Percentiles rank a stretch among this genome's conserved stretches.
phyloP scores from a whole-genome alignment of 2,888 invertebrate genomes.

The Notodonta ziczac region DNA sequence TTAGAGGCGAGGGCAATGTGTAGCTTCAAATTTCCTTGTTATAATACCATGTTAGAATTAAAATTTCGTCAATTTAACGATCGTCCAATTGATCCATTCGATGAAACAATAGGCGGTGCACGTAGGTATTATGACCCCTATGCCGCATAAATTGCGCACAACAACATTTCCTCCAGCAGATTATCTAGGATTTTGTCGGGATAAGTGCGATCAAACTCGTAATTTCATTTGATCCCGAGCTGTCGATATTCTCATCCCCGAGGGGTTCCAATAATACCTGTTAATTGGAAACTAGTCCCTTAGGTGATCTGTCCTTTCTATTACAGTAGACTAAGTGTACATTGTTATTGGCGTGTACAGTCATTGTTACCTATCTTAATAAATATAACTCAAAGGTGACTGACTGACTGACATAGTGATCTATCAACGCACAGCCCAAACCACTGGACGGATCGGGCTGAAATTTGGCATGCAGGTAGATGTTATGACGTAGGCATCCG shows the following conservation, averaged over 20 bases:
- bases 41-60: too few species aligned
- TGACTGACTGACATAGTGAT: too few species aligned
- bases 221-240: constrained; percentile 60
- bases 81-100: constrained; percentile 2
- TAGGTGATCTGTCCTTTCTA: constrained; percentile 34
- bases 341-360: constrained; percentile 19
- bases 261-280: constrained; percentile 55
- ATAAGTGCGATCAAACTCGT: constrained; percentile 52
- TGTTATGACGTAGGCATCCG: too few species aligned
- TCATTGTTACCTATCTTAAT: too few species aligned
- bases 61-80: too few species aligned
- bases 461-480: too few species aligned
- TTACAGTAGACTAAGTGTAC: constrained; percentile 21
- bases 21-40: too few species aligned
- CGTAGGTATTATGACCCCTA: background rate
- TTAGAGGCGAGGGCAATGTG: too few species aligned
- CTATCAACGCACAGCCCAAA: too few species aligned
- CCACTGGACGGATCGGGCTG: too few species aligned
- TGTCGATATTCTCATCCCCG: constrained; percentile 53
- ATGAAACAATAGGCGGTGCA: background rate
- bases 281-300: constrained; percentile 62
- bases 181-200: constrained; percentile 49
- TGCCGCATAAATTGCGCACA: constrained; percentile 10
- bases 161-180: constrained; percentile 42
- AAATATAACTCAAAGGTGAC: too few species aligned